These are phyloP conservation scores for Mustela lutreola DNA, from an alignment of 2,113 vertebrate genomes.

Conservation along the genomic window DNA sequence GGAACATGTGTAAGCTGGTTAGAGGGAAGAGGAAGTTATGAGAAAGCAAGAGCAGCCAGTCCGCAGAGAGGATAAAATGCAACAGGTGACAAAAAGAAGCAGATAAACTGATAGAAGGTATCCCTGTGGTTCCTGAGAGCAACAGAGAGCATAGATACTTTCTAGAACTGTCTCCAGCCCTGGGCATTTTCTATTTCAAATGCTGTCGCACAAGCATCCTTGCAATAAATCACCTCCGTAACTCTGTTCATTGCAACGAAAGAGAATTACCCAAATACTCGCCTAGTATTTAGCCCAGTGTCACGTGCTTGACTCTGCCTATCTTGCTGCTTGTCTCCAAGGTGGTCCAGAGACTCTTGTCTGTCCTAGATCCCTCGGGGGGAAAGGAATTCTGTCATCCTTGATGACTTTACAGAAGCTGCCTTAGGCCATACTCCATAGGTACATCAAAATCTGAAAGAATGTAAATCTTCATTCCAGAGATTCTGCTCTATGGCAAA, in stretches of 20 bases:
- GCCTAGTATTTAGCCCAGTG: background rate
- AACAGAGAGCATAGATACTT: background rate
- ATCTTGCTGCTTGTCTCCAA: background rate
- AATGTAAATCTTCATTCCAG: conserved; percentile 60
- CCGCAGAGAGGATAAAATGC: background rate
- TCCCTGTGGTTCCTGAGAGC: background rate
- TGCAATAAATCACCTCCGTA: conserved; percentile 30
- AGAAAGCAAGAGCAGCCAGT: background rate
- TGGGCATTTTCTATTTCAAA: conserved; percentile 11
- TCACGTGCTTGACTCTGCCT: background rate
- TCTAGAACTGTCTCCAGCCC: background rate
- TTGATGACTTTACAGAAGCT: conserved; percentile 12
- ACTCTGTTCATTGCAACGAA: conserved; percentile 5
- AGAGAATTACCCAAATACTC: background rate
- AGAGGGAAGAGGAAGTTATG: background rate
- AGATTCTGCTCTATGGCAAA: conserved; percentile 53
- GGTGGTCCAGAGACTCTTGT: background rate
- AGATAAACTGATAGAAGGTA: background rate
- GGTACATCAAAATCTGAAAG: conserved; percentile 62
- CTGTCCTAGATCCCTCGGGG: background rate
- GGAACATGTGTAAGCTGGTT: background rate
- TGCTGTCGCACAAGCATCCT: conserved; percentile 20
- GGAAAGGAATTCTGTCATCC: background rate
- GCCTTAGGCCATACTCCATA: conserved; percentile 38
- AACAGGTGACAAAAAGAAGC: background rate